Conservation (phyloP, 2,888 invertebrate genomes). For the Hirtodrosophila duncani region DNA sequence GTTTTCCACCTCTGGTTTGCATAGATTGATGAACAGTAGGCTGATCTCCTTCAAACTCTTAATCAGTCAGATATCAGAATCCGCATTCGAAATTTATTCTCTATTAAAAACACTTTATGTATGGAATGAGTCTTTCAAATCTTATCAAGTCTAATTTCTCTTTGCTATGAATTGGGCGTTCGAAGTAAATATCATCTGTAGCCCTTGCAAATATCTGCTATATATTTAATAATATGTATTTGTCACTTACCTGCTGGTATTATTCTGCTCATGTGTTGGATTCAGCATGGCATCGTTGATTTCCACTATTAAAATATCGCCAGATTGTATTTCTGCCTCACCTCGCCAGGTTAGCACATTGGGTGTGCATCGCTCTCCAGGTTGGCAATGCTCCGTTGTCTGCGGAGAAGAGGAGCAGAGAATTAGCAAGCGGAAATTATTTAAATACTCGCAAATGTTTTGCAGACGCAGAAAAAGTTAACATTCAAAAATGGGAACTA, state of each 20-base stretch:
- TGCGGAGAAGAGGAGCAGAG: no score
- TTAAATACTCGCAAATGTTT: slow-evolving; percentile 38
- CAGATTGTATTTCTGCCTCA: slow-evolving; percentile 84
- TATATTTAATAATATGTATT: background rate
- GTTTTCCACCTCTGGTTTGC: no score
- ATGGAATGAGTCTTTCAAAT: no score
- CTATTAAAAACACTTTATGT: no score
- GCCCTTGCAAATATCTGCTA: no score
- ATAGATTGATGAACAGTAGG: no score
- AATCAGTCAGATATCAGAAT: no score
- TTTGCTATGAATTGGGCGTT: no score
- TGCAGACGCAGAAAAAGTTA: slow-evolving; percentile 24
- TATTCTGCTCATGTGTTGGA: slow-evolving; percentile 63
- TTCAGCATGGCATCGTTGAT: slow-evolving; percentile 83
- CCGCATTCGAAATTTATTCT: no score
- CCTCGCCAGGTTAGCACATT: slow-evolving; percentile 84
- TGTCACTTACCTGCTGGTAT: slow-evolving; percentile 69
- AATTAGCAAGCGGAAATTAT: slow-evolving; percentile 31
- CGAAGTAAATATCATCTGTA: no score
- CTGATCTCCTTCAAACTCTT: no score
- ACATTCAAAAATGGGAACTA: slow-evolving; percentile 37
- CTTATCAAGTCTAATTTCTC: no score
- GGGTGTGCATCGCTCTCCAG: slow-evolving; percentile 80
- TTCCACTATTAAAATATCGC: slow-evolving; percentile 85
- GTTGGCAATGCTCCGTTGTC: slow-evolving; percentile 76